Percentiles rank a stretch among this genome's conserved stretches.
Evolutionary conservation across 2,888 invertebrate species (phyloP).

Genomic region (Prenolepis imparis): DNA sequence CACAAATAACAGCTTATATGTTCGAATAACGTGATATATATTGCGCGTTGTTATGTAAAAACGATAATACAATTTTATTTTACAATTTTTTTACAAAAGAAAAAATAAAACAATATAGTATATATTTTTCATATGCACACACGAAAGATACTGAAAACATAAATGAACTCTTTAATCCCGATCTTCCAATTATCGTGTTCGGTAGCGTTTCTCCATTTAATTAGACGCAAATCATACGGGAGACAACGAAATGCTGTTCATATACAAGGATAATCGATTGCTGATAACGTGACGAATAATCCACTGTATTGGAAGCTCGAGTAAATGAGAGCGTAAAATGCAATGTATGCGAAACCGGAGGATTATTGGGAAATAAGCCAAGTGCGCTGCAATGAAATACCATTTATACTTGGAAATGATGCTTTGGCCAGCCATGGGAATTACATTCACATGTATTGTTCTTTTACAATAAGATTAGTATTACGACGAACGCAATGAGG

Average conservation of each 20-base stretch:
- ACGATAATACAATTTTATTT: neutral
- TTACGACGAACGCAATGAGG: neutral
- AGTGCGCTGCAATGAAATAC: conserved; percentile 21
- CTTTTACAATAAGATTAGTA: neutral
- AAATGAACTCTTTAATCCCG: conserved; percentile 8
- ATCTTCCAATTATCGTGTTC: conserved; percentile 5
- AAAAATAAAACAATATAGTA: neutral
- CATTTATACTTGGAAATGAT: conserved; percentile 35
- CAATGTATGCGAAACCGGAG: conserved; percentile 33
- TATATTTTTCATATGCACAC: neutral
- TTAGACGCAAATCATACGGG: conserved; percentile 31
- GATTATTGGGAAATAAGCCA: conserved; percentile 51
- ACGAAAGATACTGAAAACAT: neutral
- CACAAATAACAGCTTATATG: neutral
- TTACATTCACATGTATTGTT: neutral
- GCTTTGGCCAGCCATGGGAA: conserved; percentile 6
- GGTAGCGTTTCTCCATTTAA: conserved; percentile 24
- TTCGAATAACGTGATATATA: no score
- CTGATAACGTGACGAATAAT: conserved; percentile 44
- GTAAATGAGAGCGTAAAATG: conserved; percentile 48
- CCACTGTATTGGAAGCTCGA: conserved; percentile 31
- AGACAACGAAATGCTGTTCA: conserved; percentile 26
- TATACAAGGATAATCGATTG: conserved; percentile 13
- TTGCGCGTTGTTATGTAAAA: neutral
- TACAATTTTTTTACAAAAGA: neutral